Percentiles rank a stretch among this genome's conserved stretches.
Evolutionary conservation across 1,140 invertebrate species (phyloP).

Genomic region (Polyergus mexicanus): DNA sequence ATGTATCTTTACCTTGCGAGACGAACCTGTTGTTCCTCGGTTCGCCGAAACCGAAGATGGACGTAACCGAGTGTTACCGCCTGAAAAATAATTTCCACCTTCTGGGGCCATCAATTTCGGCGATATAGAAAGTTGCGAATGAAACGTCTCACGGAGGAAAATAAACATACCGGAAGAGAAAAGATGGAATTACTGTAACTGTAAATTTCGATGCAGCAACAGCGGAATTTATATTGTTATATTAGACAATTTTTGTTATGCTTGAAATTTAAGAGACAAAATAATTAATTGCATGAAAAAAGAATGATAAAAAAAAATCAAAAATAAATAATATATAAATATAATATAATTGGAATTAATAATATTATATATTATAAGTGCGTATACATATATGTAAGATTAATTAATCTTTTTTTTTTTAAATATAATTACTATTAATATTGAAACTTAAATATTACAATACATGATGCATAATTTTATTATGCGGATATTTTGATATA

Average conservation of each 20-base stretch:
- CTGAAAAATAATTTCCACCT: conserved; percentile 73
- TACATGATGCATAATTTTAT: not conserved
- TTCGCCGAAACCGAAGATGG: conserved; percentile 69
- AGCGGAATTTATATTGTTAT: not conserved
- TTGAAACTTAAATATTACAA: not conserved
- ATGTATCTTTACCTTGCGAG: conserved; percentile 83
- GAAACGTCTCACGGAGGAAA: conserved; percentile 10
- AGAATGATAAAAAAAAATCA: not conserved
- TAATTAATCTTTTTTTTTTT: not conserved
- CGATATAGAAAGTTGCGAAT: not conserved
- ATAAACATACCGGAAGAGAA: conserved; percentile 30
- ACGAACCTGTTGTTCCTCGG: conserved; percentile 79
- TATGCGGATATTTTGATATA: conserved; percentile 8
- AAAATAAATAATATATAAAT: not conserved
- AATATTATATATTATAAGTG: not conserved
- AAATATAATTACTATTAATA: not conserved
- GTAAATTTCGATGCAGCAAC: not conserved
- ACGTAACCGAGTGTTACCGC: conserved; percentile 67
- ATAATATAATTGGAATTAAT: not conserved
- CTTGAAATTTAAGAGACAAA: not conserved
- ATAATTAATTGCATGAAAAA: not conserved
- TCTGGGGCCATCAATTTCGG: conserved; percentile 24
- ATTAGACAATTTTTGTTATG: not conserved
- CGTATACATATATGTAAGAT: too few species aligned
- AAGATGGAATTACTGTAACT: conserved; percentile 35